Evolutionary conservation across 1,140 invertebrate genomes (phyloP), one percentile per base, ranked within the genome.

Genomic region (Pantala flavescens): DNA sequence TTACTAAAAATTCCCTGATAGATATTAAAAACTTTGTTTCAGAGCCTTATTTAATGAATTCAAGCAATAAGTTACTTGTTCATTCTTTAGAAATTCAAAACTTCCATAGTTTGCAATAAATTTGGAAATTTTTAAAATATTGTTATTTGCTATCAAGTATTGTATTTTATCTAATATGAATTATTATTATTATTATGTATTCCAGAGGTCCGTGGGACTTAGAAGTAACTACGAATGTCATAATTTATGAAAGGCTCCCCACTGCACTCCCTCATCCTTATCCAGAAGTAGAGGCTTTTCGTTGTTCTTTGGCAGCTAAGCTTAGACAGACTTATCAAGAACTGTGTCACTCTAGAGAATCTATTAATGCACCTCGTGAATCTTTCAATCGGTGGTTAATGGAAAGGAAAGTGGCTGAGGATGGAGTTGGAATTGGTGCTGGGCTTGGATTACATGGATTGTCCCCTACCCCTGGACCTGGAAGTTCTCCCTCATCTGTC

Each of bases 321-420:
- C 83, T 98, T 70, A 85, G 96, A 16, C 90, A 93, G 80, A 94
- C 93, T 78, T 98, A 97, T 83, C 93, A 97, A 82, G 95, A 98
- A 82, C 84, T 98, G 71, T 98, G 96, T 83, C 93, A 96, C 82
- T 92, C 94, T 0, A 86, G 96, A 80, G 95, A 98, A 87, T 87
- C 91, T 70, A 98, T 98, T 79, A 95, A 98, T 84, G 94, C 95
- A 0, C 96, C 97, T 2, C 92, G 93, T 80, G 96, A 98, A 82
- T 98, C 96, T 0, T 97, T 98, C 80, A 97, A 97, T 82, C 88
- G 96, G 72, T 98, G 96, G 96, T 81, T 98, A 24, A 93, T 98
- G 89, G 96, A 98, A 82, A 86, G 96, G 21, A 97, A 98, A 85
- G 91, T 97, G 0, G 90, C 94, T 74, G 96, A 98, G 80, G 82